Conservation (phyloP, 92 coral and sea anemone species). For the Muricea muricata region DNA sequence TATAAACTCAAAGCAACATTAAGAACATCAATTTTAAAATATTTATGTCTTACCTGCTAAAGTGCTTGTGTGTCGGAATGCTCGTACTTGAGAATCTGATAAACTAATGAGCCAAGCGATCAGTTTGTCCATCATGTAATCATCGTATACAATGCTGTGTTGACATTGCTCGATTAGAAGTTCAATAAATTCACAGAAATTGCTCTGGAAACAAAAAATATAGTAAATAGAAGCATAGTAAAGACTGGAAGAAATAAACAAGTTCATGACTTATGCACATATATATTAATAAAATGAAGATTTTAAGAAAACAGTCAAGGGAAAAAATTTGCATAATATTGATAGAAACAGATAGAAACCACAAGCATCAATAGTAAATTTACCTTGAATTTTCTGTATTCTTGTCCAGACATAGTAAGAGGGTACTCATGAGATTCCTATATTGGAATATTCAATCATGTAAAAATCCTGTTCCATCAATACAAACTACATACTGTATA, state of each 20-base stretch:
- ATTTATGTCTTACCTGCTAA: slow-evolving; percentile 92
- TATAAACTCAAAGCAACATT: too few species aligned
- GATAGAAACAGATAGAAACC: too few species aligned
- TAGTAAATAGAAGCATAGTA: not conserved
- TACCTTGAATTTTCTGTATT: slow-evolving; percentile 89
- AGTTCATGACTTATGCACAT: too few species aligned
- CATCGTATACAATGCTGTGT: slow-evolving; percentile 92
- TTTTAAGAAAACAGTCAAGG: too few species aligned
- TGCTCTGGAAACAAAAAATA: slow-evolving; percentile 55
- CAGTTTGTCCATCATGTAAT: slow-evolving; percentile 91
- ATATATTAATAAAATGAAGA: too few species aligned
- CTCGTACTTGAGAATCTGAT: slow-evolving; percentile 96
- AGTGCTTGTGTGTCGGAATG: slow-evolving; percentile 97
- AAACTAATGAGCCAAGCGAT: slow-evolving; percentile 93
- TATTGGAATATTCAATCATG: too few species aligned
- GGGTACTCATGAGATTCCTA: slow-evolving; percentile 97
- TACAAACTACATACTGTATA: too few species aligned
- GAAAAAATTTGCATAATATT: too few species aligned
- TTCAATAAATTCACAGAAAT: slow-evolving; percentile 84
- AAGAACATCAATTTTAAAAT: too few species aligned
- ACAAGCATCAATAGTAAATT: not conserved
- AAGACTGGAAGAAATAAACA: too few species aligned
- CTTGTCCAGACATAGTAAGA: slow-evolving; percentile 83
- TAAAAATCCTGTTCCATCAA: too few species aligned
- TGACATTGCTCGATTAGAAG: slow-evolving; percentile 88